Conservation (phyloP, 2,888 invertebrate species). For the Hirtodrosophila confusa region DNA sequence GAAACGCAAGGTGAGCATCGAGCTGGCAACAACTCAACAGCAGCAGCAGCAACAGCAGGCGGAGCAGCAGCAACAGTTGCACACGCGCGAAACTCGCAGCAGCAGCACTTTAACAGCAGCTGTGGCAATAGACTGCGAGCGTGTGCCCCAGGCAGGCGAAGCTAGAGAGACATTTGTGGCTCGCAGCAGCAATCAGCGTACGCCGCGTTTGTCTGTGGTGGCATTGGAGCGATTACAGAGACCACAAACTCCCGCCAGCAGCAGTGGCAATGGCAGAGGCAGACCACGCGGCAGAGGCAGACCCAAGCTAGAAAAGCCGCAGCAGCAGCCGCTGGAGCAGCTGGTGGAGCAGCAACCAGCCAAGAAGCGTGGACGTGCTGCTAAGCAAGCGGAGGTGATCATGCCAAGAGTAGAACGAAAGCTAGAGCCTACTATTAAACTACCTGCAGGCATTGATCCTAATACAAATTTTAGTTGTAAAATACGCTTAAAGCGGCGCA, state of each 20-base stretch:
- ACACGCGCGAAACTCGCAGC: conserved; percentile 55
- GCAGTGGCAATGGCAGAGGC: conserved; percentile 12
- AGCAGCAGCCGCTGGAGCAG: conserved; percentile 6
- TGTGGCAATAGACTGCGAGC: conserved; percentile 85
- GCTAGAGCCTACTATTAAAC: conserved; percentile 60
- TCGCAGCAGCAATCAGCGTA: conserved; percentile 84
- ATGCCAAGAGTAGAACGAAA: conserved; percentile 29
- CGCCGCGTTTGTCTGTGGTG: conserved; percentile 86
- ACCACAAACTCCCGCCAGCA: conserved; percentile 61
- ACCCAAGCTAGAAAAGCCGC: conserved; percentile 23
- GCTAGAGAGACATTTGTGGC: conserved; percentile 88
- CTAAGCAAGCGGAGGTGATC: conserved; percentile 11
- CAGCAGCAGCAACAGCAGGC: conserved; percentile 13
- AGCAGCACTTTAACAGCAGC: conserved; percentile 33
- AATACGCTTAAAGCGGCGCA: conserved; percentile 78
- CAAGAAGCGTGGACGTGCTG: conserved; percentile 53
- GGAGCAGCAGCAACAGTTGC: conserved; percentile 27
- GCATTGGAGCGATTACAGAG: conserved; percentile 87
- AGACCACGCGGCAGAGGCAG: conserved; percentile 52
- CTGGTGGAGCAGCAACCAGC: conserved; percentile 38
- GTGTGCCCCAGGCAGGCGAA: conserved; percentile 89
- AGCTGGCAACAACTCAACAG: conserved; percentile 25
- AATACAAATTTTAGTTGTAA: conserved; percentile 81
- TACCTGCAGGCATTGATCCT: conserved; percentile 81
- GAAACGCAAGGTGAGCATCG: conserved; percentile 87